Percentiles rank a stretch among this genome's conserved stretches.
phyloP scores from a whole-genome alignment of 2,888 invertebrate genomes.

The Lottia scabra region DNA sequence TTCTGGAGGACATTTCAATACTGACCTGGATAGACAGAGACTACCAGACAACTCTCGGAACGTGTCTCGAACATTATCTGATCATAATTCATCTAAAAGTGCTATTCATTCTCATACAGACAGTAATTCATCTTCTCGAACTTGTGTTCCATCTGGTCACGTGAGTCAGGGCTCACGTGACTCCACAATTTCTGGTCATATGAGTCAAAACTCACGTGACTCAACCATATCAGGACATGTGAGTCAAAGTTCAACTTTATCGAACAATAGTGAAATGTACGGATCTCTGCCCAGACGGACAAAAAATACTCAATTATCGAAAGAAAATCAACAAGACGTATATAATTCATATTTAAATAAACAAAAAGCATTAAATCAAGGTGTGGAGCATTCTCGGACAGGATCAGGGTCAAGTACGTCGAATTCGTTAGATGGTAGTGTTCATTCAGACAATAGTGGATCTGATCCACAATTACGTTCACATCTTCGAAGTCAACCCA shows the following conservation, averaged over 20 bases:
- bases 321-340: constrained; percentile 42
- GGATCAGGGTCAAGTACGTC: constrained; percentile 25
- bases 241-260: constrained; percentile 3
- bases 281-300: constrained; percentile 52
- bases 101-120: constrained; percentile 18
- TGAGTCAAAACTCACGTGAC: constrained; percentile 7
- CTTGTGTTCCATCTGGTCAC: constrained; percentile 22
- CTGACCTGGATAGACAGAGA: not conserved
- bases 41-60: constrained; percentile 2
- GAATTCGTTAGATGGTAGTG: constrained; percentile 16
- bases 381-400: constrained; percentile 18
- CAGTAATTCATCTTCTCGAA: constrained; percentile 22
- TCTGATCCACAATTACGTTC: constrained; percentile 20
- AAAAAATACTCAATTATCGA: constrained; percentile 39
- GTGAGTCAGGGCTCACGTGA: constrained; percentile 7
- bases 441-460: constrained; percentile 14
- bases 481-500: constrained; percentile 24
- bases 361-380: constrained; percentile 36
- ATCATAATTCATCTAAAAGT: constrained; percentile 15
- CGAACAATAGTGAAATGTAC: constrained; percentile 44
- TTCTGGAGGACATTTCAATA: not conserved
- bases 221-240: not conserved
- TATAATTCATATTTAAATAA: constrained; percentile 52
- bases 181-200: constrained; percentile 6
- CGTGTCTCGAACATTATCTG: not conserved